phyloP scores from a whole-genome alignment of 2,888 invertebrate genomes.

The Drosophila algonquin region DNA sequence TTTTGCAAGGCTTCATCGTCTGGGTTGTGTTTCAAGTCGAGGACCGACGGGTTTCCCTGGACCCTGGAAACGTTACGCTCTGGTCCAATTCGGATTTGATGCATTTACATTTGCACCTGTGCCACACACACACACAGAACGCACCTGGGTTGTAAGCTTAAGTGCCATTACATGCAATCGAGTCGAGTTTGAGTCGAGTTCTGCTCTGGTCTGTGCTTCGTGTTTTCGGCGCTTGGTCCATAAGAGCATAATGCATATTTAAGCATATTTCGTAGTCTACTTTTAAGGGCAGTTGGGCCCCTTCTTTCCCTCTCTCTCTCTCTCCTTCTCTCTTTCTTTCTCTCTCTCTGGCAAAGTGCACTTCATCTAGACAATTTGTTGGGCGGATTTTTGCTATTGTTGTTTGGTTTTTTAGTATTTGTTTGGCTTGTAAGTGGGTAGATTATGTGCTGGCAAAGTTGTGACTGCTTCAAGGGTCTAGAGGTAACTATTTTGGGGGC shows the following conservation, averaged over 20 bases:
- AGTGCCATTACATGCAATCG: slow-evolving; percentile 78
- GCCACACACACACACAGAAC: slow-evolving; percentile 38
- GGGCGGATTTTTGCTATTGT: slow-evolving; percentile 5
- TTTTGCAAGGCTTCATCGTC: slow-evolving; percentile 27
- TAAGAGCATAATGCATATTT: slow-evolving; percentile 78
- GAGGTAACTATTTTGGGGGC: no score
- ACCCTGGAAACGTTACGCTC: slow-evolving; percentile 10
- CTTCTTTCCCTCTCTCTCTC: neutral
- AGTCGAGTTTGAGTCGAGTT: slow-evolving; percentile 59
- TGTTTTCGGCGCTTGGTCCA: slow-evolving; percentile 39
- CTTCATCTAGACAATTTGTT: slow-evolving; percentile 72
- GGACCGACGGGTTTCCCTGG: neutral
- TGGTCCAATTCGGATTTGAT: slow-evolving; percentile 70
- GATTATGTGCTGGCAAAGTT: slow-evolving; percentile 33
- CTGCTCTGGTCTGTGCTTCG: slow-evolving; percentile 20
- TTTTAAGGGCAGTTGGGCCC: slow-evolving; percentile 59
- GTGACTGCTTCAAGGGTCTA: slow-evolving; percentile 12
- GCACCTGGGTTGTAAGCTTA: slow-evolving; percentile 70
- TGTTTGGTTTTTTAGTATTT: slow-evolving; percentile 5
- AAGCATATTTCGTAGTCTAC: slow-evolving; percentile 76
- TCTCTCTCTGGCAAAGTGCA: slow-evolving; percentile 52
- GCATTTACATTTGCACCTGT: slow-evolving; percentile 76
- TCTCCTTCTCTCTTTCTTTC: slow-evolving; percentile 3
- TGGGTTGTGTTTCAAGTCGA: slow-evolving; percentile 15
- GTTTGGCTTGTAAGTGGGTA: slow-evolving; percentile 33